A percentile compares a stretch with the other conserved stretches of the same genome.
These are phyloP conservation scores for Protaetia brevitarsis DNA, from an alignment of 1,140 invertebrate genomes.

Conservation along the genomic window DNA sequence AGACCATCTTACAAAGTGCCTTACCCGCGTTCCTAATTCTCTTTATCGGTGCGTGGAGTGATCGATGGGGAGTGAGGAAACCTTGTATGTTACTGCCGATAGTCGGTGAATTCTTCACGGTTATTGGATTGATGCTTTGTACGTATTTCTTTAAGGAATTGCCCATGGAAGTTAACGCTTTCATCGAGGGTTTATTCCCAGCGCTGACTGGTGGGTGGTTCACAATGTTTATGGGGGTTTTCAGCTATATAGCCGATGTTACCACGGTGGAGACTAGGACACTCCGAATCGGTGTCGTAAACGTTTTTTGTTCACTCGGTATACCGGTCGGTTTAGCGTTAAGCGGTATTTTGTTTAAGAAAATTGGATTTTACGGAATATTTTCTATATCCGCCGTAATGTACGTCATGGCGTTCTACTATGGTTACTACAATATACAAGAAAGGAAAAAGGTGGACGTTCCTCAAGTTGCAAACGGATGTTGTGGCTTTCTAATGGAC, in stretches of 20 bases:
- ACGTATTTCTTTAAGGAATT: slow-evolving; percentile 73
- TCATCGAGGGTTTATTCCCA: slow-evolving; percentile 73
- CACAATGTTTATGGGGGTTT: slow-evolving; percentile 85
- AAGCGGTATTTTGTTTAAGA: slow-evolving; percentile 65
- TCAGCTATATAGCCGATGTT: slow-evolving; percentile 85
- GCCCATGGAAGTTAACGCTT: slow-evolving; percentile 73
- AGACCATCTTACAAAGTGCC: slow-evolving; percentile 71
- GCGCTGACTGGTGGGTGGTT: slow-evolving; percentile 81
- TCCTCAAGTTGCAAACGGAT: slow-evolving; percentile 46
- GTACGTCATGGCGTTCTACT: slow-evolving; percentile 71
- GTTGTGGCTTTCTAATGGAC: slow-evolving; percentile 50
- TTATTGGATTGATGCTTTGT: slow-evolving; percentile 72
- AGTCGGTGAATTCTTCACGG: slow-evolving; percentile 74
- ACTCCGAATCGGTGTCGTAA: slow-evolving; percentile 77
- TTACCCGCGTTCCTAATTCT: slow-evolving; percentile 72
- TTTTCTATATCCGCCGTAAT: slow-evolving; percentile 69
- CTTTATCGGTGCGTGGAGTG: slow-evolving; percentile 77
- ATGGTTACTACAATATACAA: slow-evolving; percentile 64
- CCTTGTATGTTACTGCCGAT: slow-evolving; percentile 81
- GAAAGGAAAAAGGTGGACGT: slow-evolving; percentile 54
- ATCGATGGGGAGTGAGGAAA: slow-evolving; percentile 71
- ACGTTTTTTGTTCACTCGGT: slow-evolving; percentile 75
- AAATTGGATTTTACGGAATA: slow-evolving; percentile 77
- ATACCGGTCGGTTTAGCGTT: slow-evolving; percentile 76
- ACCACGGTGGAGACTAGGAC: slow-evolving; percentile 78